Conservation (phyloP, 1,140 invertebrate species). For the Drosophila prosaltans region DNA sequence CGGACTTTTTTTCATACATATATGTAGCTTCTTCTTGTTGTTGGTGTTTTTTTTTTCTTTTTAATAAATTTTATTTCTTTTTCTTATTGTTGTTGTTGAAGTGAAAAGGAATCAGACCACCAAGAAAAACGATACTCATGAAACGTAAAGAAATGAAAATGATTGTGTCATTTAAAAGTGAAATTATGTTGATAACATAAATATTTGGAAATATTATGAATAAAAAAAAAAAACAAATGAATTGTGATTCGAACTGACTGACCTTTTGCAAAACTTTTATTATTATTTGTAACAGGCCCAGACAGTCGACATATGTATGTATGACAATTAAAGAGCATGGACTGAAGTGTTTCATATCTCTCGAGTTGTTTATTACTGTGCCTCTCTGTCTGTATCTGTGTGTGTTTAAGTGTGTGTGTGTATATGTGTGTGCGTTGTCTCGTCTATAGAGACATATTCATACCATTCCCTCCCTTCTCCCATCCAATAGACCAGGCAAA, state of each 20-base stretch:
- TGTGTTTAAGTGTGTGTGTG: background rate
- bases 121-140: background rate
- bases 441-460: background rate
- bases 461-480: background rate
- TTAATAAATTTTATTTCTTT: background rate
- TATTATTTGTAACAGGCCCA: constrained; percentile 3
- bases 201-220: no score
- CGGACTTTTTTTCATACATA: background rate
- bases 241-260: background rate
- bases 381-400: background rate
- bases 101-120: constrained; percentile 1
- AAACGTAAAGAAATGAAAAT: background rate
- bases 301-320: background rate
- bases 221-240: background rate
- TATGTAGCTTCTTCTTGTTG: constrained; percentile 4
- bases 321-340: constrained; percentile 13
- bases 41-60: background rate
- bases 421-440: background rate
- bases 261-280: constrained; percentile 5
- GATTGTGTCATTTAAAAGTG: background rate
- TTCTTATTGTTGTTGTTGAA: background rate
- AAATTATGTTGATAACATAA: background rate
- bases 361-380: background rate
- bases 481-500: constrained; percentile 8
- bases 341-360: constrained; percentile 3